Evolutionary conservation across 92 coral and sea anemone genomes (phyloP).

Genomic region (Pocillopora grandis): DNA sequence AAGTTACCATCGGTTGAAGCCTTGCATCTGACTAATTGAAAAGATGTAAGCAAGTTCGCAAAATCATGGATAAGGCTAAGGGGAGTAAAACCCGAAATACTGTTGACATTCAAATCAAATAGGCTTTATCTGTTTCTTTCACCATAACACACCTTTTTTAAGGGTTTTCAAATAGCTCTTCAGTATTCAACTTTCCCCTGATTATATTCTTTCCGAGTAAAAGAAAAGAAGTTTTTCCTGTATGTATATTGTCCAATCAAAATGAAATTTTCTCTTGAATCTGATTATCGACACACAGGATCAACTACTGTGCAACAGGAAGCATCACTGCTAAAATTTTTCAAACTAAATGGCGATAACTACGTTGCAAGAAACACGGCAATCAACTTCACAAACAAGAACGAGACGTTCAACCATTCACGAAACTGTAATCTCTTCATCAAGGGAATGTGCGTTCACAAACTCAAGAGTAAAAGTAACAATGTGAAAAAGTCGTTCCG

Average conservation of each 20-base stretch:
- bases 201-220: no score
- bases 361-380: neutral
- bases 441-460: neutral
- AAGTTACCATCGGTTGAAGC: no score
- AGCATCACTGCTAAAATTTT: slow-evolving; percentile 29
- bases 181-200: no score
- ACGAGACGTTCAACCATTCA: neutral
- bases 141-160: no score
- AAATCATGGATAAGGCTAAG: no score
- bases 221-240: neutral
- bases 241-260: neutral
- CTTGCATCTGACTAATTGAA: no score
- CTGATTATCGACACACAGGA: neutral
- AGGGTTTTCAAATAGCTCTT: no score
- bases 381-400: neutral
- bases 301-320: neutral
- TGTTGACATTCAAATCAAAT: no score
- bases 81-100: no score
- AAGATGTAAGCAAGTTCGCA: no score
- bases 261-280: neutral
- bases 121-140: no score
- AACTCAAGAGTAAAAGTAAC: neutral
- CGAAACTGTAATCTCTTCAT: neutral
- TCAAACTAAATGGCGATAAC: slow-evolving; percentile 21
- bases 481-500: slow-evolving; percentile 32